Evolutionary conservation across 2,888 invertebrate genomes (phyloP).

Genomic region (Criorhina ranunculi): DNA sequence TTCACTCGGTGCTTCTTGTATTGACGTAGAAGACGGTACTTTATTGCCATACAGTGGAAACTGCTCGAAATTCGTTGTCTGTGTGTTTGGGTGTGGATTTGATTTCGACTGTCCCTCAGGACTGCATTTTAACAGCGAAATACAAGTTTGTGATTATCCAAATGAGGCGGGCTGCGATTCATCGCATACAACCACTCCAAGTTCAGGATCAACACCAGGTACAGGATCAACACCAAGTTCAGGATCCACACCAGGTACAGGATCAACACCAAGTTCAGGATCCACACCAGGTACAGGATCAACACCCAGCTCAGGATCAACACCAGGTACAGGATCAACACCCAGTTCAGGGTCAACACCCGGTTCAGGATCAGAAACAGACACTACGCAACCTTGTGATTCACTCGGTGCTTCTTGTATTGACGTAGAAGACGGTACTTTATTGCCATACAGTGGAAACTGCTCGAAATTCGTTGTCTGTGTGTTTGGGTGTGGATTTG

Average conservation of each 20-base stretch:
- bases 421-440: slow-evolving; percentile 12
- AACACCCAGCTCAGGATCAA: too few relatives aligned
- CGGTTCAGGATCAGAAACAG: slow-evolving; percentile 11
- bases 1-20: slow-evolving; percentile 30
- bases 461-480: slow-evolving; percentile 69
- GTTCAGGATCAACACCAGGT: slow-evolving; percentile 39
- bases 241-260: too few relatives aligned
- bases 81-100: slow-evolving; percentile 36
- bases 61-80: slow-evolving; percentile 64
- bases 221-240: not conserved
- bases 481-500: slow-evolving; percentile 26
- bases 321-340: too few relatives aligned
- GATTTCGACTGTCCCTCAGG: slow-evolving; percentile 59
- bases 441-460: slow-evolving; percentile 38
- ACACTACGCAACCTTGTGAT: slow-evolving; percentile 62
- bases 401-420: slow-evolving; percentile 62
- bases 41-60: slow-evolving; percentile 38
- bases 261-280: too few relatives aligned
- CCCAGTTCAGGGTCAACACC: too few relatives aligned
- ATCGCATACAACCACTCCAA: slow-evolving; percentile 18
- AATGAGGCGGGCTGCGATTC: slow-evolving; percentile 45
- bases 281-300: too few relatives aligned
- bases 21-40: slow-evolving; percentile 14
- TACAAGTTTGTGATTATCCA: slow-evolving; percentile 73
- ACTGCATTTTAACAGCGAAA: slow-evolving; percentile 47